Percentiles rank a stretch among this genome's conserved stretches.
These are phyloP conservation scores for Mellilla xanthometata DNA, from an alignment of 2,888 invertebrate species.

Conservation along the genomic window DNA sequence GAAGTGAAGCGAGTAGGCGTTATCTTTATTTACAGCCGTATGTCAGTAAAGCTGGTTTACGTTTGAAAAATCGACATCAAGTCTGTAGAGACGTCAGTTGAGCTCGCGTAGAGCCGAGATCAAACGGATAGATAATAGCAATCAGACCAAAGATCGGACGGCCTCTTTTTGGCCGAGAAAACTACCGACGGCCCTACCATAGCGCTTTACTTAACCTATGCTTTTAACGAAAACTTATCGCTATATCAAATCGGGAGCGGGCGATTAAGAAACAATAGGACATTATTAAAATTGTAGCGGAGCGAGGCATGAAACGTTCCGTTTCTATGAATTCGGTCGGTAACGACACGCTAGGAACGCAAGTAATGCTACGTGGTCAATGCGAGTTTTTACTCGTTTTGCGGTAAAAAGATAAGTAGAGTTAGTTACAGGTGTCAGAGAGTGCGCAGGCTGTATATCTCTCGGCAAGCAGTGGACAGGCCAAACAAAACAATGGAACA, in stretches of 20 bases:
- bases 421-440: conserved; percentile 49
- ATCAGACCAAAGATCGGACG: conserved; percentile 64
- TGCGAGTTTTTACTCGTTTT: conserved; percentile 27
- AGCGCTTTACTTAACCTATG: conserved; percentile 62
- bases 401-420: conserved; percentile 36
- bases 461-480: conserved; percentile 49
- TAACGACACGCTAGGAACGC: conserved; percentile 31
- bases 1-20: conserved; percentile 42
- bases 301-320: conserved; percentile 67
- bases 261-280: conserved; percentile 77
- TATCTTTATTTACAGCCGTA: conserved; percentile 48
- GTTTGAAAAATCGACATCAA: conserved; percentile 58
- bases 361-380: conserved; percentile 30
- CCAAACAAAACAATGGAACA: conserved; percentile 60
- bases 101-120: conserved; percentile 61
- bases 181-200: conserved; percentile 56
- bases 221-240: conserved; percentile 74
- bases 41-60: conserved; percentile 50
- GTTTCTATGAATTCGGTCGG: conserved; percentile 50
- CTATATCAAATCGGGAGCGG: conserved; percentile 64
- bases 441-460: conserved; percentile 51
- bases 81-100: conserved; percentile 47
- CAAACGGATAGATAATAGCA: conserved; percentile 57
- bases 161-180: conserved; percentile 59
- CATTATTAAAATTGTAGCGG: conserved; percentile 70